These are phyloP conservation scores for Strix uralensis DNA, from an alignment of 2,113 vertebrate species.

Conservation along the genomic window DNA sequence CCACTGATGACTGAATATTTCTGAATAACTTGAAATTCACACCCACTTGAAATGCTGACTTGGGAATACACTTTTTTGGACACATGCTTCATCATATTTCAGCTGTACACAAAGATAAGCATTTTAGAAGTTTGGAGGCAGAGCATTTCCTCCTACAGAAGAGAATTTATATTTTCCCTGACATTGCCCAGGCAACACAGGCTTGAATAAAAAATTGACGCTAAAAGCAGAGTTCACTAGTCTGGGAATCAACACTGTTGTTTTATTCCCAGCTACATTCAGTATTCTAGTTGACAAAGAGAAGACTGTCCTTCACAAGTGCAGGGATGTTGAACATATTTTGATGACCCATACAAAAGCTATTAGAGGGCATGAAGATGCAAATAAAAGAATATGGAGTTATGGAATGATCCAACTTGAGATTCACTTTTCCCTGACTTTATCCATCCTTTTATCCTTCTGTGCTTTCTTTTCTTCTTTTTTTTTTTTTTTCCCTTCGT, in stretches of 20 bases:
- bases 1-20: not conserved
- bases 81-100: slow-evolving; percentile 52
- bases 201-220: slow-evolving; percentile 56
- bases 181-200: slow-evolving; percentile 67
- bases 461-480: not conserved
- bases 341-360: not conserved
- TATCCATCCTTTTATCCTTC: not conserved
- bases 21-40: slow-evolving; percentile 54
- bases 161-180: slow-evolving; percentile 69
- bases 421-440: not conserved
- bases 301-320: slow-evolving; percentile 35
- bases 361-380: not conserved
- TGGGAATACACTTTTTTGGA: slow-evolving; percentile 60
- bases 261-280: slow-evolving; percentile 68
- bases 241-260: slow-evolving; percentile 68
- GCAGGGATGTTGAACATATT: slow-evolving; percentile 6
- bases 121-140: slow-evolving; percentile 52
- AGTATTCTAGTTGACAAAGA: slow-evolving; percentile 26
- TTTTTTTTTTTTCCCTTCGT: not conserved
- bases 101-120: slow-evolving; percentile 51
- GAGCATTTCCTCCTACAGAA: slow-evolving; percentile 59
- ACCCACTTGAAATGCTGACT: slow-evolving; percentile 64
- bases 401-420: not conserved
- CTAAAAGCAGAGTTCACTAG: slow-evolving; percentile 66
- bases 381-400: not conserved